Evolutionary conservation across 2,888 invertebrate species (phyloP).

Genomic region (Myathropa florea): DNA sequence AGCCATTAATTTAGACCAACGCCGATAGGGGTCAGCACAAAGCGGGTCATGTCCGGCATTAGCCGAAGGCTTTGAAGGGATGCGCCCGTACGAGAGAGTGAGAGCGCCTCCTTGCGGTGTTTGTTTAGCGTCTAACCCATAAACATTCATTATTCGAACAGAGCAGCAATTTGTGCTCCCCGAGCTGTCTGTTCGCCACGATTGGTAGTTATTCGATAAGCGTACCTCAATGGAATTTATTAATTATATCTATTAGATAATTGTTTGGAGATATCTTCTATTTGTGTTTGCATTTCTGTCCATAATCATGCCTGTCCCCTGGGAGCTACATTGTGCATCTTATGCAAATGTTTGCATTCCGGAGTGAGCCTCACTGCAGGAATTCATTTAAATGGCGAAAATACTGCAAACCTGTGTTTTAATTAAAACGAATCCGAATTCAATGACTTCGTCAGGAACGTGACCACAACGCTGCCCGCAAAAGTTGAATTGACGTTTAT

Average conservation of each 20-base stretch:
- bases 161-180: neutral
- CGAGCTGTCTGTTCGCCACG: neutral
- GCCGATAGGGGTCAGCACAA: constrained; percentile 5
- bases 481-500: neutral
- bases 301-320: neutral
- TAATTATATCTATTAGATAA: constrained; percentile 21
- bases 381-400: neutral
- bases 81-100: neutral
- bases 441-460: constrained; percentile 1
- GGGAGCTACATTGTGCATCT: neutral
- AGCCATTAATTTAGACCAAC: neutral
- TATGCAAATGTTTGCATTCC: constrained; percentile 11
- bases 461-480: neutral
- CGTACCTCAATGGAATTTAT: constrained; percentile 18
- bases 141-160: constrained; percentile 1
- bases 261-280: constrained; percentile 8
- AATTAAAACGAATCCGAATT: constrained; percentile 10
- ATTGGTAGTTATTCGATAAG: neutral
- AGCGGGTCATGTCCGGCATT: neutral
- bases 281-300: constrained; percentile 5
- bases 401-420: constrained; percentile 3
- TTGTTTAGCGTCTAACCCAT: constrained; percentile 1
- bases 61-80: neutral
- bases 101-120: neutral
- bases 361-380: neutral